Percentiles rank a stretch among this genome's conserved stretches.
Evolutionary conservation across 2,888 invertebrate genomes (phyloP).

Genomic region (Troides helena): DNA sequence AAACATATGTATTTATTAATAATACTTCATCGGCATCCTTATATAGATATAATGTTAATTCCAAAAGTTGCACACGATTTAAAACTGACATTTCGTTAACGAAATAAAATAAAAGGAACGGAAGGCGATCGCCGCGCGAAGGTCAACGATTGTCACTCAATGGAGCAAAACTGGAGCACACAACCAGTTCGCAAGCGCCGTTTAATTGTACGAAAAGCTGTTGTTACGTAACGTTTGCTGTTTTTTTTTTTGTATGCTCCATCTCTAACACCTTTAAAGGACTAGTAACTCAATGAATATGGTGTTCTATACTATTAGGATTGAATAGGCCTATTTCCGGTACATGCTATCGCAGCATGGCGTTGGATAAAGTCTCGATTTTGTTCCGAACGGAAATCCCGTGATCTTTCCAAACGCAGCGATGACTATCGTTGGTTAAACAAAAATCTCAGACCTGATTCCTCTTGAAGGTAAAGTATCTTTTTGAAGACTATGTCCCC

Average conservation of each 20-base stretch:
- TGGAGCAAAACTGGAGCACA: constrained; percentile 22
- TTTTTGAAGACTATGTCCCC: no score
- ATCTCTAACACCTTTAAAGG: no score
- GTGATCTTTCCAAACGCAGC: no score
- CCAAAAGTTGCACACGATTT: constrained; percentile 12
- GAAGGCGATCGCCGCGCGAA: constrained; percentile 6
- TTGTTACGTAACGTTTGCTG: not conserved
- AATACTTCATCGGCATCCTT: constrained; percentile 1
- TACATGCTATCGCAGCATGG: no score
- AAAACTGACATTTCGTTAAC: constrained; percentile 26
- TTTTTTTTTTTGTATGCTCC: not conserved
- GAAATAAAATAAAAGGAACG: constrained; percentile 18
- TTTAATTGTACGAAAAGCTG: constrained; percentile 14
- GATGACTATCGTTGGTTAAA: no score
- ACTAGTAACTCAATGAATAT: no score
- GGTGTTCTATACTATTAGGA: no score
- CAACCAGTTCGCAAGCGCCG: constrained; percentile 20
- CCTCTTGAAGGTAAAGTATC: no score
- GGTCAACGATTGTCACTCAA: constrained; percentile 21
- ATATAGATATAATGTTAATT: constrained; percentile 16
- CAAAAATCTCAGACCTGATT: no score
- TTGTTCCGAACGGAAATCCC: no score
- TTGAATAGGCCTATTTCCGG: no score
- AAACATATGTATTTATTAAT: constrained; percentile 6
- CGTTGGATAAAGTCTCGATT: no score